Evolutionary conservation across 2,113 vertebrate species (phyloP), one percentile per base, ranked within the genome.

Genomic region (Lontra canadensis): DNA sequence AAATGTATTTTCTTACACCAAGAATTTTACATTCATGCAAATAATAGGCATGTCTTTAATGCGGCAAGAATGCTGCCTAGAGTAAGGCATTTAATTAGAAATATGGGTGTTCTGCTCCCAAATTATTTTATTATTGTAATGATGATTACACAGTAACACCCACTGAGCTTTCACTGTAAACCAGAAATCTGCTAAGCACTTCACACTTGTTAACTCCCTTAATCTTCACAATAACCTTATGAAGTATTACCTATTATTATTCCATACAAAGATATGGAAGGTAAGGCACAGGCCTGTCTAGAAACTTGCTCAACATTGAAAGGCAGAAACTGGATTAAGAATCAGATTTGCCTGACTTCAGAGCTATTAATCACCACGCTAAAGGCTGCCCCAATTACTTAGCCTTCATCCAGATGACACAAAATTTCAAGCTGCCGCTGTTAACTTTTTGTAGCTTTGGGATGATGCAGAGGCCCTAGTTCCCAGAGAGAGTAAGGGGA

Each of bases 51-150:
- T 39, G 0, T 86, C n/a, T 81, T 15, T 71, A 82, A 94, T 69
- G 36, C 67, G 36, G 11, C 42, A 92, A 57, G 3, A 39, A 85
- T 93, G 93, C 14, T 95, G 31, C 88, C 17, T 88, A 49, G 12
- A 81, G 3, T 69, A 81, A 57, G 18, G 7, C 4, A 61, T 67
- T 97, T 95, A 90, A 80, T 88, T 86, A 91, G 17, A 90, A 97
- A 55, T 29, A 49, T 15, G 29, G 21, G 18, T 93, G 31, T 42
- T 95, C 42, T 95, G 13, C n/a, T 86, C 26, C 57, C 36, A 67
- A 89, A 91, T 95, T 88, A 49, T 78, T 97, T 81, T 94, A 81
- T 96, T 76, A 47, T 73, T 88, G 6, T n/a, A 79, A 57, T 69
- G 59, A 82, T 74, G 71, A 63, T 29, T 79, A 59, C 7, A 57